These are phyloP conservation scores for Trachemys scripta DNA, from an alignment of 2,113 vertebrate species.

Conservation along the genomic window DNA sequence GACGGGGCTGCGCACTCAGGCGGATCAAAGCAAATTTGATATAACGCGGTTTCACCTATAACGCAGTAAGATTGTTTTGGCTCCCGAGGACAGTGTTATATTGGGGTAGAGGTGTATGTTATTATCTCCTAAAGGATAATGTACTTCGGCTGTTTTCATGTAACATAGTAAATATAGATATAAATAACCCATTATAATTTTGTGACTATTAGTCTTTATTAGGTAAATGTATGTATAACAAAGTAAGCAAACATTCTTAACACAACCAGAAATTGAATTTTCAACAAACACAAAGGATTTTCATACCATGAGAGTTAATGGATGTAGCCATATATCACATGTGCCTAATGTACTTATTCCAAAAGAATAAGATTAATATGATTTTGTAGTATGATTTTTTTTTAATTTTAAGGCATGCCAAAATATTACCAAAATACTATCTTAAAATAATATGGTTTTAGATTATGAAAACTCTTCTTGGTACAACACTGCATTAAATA, in stretches of 20 bases:
- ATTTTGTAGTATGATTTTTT: background rate
- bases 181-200: background rate
- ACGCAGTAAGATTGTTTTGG: too few species aligned
- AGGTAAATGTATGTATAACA: slow-evolving; percentile 54
- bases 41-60: too few species aligned
- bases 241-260: slow-evolving; percentile 50
- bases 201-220: slow-evolving; percentile 70
- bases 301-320: slow-evolving; percentile 9
- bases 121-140: background rate
- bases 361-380: background rate
- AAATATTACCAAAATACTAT: slow-evolving; percentile 20
- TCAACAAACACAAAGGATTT: slow-evolving; percentile 16
- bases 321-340: slow-evolving; percentile 3
- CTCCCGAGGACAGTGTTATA: too few species aligned
- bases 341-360: background rate
- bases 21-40: too few species aligned
- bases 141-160: background rate
- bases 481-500: background rate
- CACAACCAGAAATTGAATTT: slow-evolving; percentile 5
- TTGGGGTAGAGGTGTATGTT: too few species aligned
- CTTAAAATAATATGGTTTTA: background rate
- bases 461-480: slow-evolving; percentile 7
- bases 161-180: background rate
- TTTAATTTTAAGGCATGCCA: background rate
- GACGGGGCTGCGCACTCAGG: too few species aligned